Evolutionary conservation across 2,888 invertebrate species (phyloP).

Genomic region (Meandrusa payeni): DNA sequence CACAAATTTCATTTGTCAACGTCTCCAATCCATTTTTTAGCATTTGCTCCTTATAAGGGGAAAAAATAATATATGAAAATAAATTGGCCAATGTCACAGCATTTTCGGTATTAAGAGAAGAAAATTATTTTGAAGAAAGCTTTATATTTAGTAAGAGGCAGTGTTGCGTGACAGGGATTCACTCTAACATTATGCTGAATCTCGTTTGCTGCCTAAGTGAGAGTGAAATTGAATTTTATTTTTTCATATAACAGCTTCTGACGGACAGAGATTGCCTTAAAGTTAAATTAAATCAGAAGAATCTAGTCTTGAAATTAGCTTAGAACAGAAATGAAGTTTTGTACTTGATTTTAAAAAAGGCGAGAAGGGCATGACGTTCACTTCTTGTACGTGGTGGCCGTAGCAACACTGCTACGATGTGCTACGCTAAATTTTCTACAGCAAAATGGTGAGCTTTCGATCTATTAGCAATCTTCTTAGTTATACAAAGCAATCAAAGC

Average conservation of each 20-base stretch:
- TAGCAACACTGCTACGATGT: too few relatives aligned
- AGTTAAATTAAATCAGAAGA: slow-evolving; percentile 9
- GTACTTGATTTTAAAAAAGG: too few relatives aligned
- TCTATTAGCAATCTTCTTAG: too few relatives aligned
- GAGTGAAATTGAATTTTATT: slow-evolving; percentile 18
- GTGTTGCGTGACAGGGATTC: slow-evolving; percentile 14
- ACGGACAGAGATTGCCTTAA: slow-evolving; percentile 13
- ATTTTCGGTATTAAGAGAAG: slow-evolving; percentile 1
- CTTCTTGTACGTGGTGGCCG: too few relatives aligned
- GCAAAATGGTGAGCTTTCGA: too few relatives aligned
- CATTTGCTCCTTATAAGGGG: too few relatives aligned
- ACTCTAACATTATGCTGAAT: slow-evolving; percentile 14
- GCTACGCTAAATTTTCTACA: too few relatives aligned
- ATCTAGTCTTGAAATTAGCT: slow-evolving; percentile 2
- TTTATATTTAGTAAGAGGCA: slow-evolving; percentile 10
- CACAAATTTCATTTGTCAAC: too few relatives aligned
- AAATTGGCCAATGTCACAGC: not conserved
- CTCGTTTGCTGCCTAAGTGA: slow-evolving; percentile 17
- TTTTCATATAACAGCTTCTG: slow-evolving; percentile 13
- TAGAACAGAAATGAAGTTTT: not conserved
- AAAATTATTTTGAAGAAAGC: slow-evolving; percentile 1
- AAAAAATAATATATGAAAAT: too few relatives aligned
- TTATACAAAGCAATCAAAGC: too few relatives aligned
- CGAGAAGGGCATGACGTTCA: too few relatives aligned
- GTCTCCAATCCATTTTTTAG: too few relatives aligned